phyloP scores from a whole-genome alignment of 2,888 invertebrate species.

The Andrena hattorfiana region DNA sequence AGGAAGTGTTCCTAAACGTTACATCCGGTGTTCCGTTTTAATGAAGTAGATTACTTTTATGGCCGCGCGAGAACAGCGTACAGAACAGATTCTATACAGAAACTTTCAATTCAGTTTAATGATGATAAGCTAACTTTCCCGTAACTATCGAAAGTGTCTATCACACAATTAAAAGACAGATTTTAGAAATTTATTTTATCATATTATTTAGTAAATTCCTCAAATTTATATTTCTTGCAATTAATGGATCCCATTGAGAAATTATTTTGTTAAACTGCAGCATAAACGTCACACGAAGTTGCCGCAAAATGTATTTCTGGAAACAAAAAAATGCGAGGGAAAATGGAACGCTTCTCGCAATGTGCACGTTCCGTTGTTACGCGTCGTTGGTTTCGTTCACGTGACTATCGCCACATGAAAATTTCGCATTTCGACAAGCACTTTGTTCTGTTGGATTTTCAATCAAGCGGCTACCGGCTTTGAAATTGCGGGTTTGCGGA shows the following conservation, averaged over 20 bases:
- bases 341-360: neutral
- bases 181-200: too few species aligned
- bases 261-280: too few species aligned
- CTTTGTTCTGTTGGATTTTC: slow-evolving; percentile 11
- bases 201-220: too few species aligned
- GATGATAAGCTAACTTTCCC: neutral
- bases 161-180: neutral
- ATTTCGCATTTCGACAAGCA: neutral
- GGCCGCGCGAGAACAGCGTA: neutral
- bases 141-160: neutral
- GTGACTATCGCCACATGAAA: slow-evolving; percentile 1
- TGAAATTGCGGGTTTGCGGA: slow-evolving; percentile 19
- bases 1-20: slow-evolving; percentile 19
- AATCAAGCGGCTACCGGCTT: slow-evolving; percentile 12
- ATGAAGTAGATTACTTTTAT: neutral
- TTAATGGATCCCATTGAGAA: too few species aligned
- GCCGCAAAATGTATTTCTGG: too few species aligned
- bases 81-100: too few species aligned
- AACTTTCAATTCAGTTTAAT: neutral
- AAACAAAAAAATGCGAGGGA: neutral
- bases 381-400: neutral
- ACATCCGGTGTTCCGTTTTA: slow-evolving; percentile 18
- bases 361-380: neutral
- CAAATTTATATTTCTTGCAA: too few species aligned
- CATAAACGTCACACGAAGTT: too few species aligned